These are phyloP conservation scores for Gambelia wislizenii DNA, from an alignment of 2,797 vertebrate species.

Conservation along the genomic window DNA sequence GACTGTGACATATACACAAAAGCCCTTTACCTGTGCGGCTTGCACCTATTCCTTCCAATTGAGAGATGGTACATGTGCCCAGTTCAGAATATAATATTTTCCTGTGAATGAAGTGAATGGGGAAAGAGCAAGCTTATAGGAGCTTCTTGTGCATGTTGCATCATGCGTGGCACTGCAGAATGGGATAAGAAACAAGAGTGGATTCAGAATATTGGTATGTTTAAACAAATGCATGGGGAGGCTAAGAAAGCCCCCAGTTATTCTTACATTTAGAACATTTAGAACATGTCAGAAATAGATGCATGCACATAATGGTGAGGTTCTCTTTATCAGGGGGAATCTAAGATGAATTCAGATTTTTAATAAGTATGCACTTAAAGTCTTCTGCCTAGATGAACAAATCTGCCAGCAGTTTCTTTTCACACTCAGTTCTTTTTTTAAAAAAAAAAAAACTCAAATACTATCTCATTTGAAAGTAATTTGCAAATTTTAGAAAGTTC, in stretches of 20 bases:
- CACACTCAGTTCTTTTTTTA: not conserved
- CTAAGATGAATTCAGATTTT: not conserved
- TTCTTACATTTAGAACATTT: not conserved
- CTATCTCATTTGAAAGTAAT: no score
- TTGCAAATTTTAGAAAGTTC: no score
- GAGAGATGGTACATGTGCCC: not conserved
- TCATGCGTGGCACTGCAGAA: not conserved
- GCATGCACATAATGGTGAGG: not conserved
- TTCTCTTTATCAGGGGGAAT: not conserved
- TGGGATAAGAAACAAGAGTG: not conserved
- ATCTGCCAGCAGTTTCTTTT: not conserved
- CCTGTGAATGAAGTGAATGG: not conserved
- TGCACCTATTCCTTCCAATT: not conserved
- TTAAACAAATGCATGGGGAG: not conserved
- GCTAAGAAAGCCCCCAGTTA: not conserved
- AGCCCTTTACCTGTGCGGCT: not conserved
- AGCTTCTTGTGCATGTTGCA: not conserved
- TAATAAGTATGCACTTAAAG: no score
- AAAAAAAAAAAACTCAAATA: no score
- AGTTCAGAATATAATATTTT: not conserved
- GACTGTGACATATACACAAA: not conserved
- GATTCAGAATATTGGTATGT: not conserved
- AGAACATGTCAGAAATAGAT: not conserved
- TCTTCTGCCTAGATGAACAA: not conserved
- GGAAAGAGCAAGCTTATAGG: not conserved